phyloP scores from a whole-genome alignment of 1,140 invertebrate genomes.

The Apis laboriosa region DNA sequence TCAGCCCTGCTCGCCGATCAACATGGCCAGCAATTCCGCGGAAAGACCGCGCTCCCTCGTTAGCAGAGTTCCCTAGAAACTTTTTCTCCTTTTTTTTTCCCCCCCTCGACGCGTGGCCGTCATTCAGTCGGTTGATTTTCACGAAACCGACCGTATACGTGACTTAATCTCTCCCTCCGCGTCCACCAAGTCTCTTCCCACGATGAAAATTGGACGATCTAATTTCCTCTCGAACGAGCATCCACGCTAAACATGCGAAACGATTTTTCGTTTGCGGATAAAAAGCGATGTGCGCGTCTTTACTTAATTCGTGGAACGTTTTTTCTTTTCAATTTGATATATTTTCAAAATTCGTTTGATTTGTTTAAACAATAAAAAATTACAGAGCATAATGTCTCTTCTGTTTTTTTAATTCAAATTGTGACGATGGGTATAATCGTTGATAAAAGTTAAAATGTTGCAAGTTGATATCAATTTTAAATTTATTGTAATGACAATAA shows the following conservation, averaged over 20 bases:
- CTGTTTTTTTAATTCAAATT: no score
- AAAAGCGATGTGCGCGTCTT: slow-evolving; percentile 44
- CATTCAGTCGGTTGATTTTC: neutral
- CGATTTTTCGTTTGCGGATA: slow-evolving; percentile 52
- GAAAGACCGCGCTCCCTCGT: slow-evolving; percentile 24
- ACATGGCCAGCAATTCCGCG: neutral
- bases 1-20: neutral
- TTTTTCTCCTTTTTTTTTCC: neutral
- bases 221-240: slow-evolving; percentile 57
- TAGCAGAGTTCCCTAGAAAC: slow-evolving; percentile 19
- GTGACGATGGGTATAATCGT: no score
- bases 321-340: slow-evolving; percentile 3
- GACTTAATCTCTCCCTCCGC: slow-evolving; percentile 15
- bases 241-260: slow-evolving; percentile 41
- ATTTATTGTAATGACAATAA: no score
- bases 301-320: slow-evolving; percentile 31
- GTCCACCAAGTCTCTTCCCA: neutral
- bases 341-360: no score
- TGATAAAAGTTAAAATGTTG: no score
- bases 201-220: slow-evolving; percentile 57
- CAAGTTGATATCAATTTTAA: no score
- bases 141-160: neutral
- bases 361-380: no score
- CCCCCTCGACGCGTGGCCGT: neutral
- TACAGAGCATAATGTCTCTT: no score